A percentile compares a stretch with the other conserved stretches of the same genome.
Conservation (phyloP, 2,113 vertebrate species). For the Phalacrocorax pelagicus region DNA sequence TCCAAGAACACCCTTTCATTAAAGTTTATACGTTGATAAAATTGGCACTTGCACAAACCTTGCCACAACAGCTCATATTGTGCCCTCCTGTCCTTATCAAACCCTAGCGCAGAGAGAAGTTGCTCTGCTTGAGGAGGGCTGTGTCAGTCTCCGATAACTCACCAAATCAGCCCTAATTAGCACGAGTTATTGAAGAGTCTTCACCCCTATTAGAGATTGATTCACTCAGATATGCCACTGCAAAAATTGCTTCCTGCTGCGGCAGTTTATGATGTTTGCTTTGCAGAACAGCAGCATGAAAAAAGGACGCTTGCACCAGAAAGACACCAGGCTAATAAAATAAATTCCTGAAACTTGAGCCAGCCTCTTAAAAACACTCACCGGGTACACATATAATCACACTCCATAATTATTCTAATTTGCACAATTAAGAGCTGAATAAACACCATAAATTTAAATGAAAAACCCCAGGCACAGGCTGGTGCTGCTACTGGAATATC, state of each 20-base stretch:
- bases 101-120: not conserved
- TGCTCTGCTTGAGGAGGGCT: not conserved
- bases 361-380: conserved; percentile 3
- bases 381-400: not conserved
- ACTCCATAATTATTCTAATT: conserved; percentile 14
- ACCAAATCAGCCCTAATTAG: not conserved
- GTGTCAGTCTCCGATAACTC: not conserved
- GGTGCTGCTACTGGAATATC: not conserved
- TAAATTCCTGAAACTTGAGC: not conserved
- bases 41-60: not conserved
- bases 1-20: not conserved
- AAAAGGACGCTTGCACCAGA: not conserved
- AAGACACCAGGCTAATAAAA: not conserved
- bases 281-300: not conserved
- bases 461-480: not conserved
- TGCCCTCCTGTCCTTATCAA: not conserved
- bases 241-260: not conserved
- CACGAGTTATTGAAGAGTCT: not conserved
- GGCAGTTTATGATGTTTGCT: not conserved
- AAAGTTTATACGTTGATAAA: not conserved
- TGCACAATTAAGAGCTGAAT: conserved; percentile 50
- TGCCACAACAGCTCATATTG: not conserved
- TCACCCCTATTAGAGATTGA: not conserved
- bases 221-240: not conserved
- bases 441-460: conserved; percentile 42